phyloP scores from a whole-genome alignment of 1,140 invertebrate genomes.

The Scaptodrosophila lebanonensis region DNA sequence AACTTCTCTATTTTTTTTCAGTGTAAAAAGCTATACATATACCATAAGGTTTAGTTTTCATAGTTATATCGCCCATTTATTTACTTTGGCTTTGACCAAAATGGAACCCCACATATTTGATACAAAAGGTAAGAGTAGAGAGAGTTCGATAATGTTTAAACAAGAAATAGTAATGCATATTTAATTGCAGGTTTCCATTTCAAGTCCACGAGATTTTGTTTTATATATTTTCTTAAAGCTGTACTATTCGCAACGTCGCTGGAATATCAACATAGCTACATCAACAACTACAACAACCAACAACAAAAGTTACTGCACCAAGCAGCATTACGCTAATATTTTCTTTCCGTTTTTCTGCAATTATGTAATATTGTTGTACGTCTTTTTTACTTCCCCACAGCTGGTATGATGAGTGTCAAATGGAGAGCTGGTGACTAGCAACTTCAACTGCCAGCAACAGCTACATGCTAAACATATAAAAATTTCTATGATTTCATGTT shows the following conservation, averaged over 20 bases:
- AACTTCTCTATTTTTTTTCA: slow-evolving; percentile 40
- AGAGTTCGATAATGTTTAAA: not conserved
- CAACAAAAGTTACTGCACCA: slow-evolving; percentile 30
- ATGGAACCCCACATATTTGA: slow-evolving; percentile 63
- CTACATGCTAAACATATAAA: slow-evolving; percentile 34
- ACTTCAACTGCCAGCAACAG: slow-evolving; percentile 21
- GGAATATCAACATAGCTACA: slow-evolving; percentile 23
- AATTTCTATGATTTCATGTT: slow-evolving; percentile 30
- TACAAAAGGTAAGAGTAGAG: slow-evolving; percentile 51
- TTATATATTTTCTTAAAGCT: slow-evolving; percentile 33
- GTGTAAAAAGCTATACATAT: slow-evolving; percentile 69
- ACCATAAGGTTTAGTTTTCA: slow-evolving; percentile 68
- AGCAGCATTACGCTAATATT: slow-evolving; percentile 44
- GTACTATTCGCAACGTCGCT: slow-evolving; percentile 14
- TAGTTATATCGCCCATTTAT: slow-evolving; percentile 61
- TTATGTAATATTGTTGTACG: slow-evolving; percentile 73
- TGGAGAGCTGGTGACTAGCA: slow-evolving; percentile 21
- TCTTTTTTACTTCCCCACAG: slow-evolving; percentile 72
- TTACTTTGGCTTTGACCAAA: slow-evolving; percentile 47
- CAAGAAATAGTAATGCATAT: not conserved
- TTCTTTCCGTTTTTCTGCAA: slow-evolving; percentile 44
- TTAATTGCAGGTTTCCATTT: slow-evolving; percentile 54
- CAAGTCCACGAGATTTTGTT: slow-evolving; percentile 45
- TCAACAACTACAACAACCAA: slow-evolving; percentile 26
- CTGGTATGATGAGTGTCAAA: slow-evolving; percentile 53